Evolutionary conservation across 1,140 invertebrate genomes (phyloP).

Genomic region (Cotesia glomerata): DNA sequence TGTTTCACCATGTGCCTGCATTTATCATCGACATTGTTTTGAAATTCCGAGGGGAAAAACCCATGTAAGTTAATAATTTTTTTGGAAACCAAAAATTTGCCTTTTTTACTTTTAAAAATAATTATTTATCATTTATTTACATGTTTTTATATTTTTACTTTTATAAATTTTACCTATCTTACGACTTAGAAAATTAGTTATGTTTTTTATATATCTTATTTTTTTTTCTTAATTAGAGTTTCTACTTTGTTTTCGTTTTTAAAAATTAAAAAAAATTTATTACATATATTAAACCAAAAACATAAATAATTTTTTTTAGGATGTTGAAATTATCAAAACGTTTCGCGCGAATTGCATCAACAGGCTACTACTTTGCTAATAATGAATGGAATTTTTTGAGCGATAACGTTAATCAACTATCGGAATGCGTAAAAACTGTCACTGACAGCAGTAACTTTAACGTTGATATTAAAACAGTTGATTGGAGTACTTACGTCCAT

Average conservation of each 20-base stretch:
- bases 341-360: conserved; percentile 77
- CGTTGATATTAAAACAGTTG: conserved; percentile 66
- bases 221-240: background rate
- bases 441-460: conserved; percentile 70
- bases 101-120: too few species aligned
- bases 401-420: conserved; percentile 75
- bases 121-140: too few species aligned
- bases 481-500: conserved; percentile 75
- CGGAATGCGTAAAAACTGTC: conserved; percentile 64
- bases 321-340: conserved; percentile 85
- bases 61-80: conserved; percentile 70
- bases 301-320: conserved; percentile 56
- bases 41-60: conserved; percentile 74
- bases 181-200: background rate
- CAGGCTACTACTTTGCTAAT: conserved; percentile 86
- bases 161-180: background rate
- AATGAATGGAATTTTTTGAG: conserved; percentile 86
- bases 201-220: background rate
- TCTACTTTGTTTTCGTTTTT: too few species aligned
- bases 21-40: conserved; percentile 77
- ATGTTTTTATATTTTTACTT: too few species aligned
- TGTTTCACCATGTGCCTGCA: conserved; percentile 81
- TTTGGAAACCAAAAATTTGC: background rate
- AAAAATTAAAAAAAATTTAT: too few species aligned
- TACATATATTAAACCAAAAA: too few species aligned